phyloP scores from a whole-genome alignment of 2,888 invertebrate species.

The Phytoseiulus persimilis region DNA sequence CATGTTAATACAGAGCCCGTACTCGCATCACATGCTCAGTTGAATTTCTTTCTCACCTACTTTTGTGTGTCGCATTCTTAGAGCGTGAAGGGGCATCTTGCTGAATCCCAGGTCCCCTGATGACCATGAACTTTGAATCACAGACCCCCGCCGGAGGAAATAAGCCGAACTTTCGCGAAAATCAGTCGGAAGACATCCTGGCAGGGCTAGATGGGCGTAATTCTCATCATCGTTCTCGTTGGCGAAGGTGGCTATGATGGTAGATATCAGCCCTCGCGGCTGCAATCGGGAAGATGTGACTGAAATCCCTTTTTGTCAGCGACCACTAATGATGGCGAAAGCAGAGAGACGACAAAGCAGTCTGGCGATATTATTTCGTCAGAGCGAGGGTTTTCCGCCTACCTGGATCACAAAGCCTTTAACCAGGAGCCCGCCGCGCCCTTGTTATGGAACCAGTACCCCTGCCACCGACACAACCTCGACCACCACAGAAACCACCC shows the following conservation, averaged over 20 bases:
- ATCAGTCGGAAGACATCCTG: not conserved
- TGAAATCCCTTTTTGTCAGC: not conserved
- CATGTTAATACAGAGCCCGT: not conserved
- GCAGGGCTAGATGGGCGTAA: not conserved
- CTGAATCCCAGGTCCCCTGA: too few relatives aligned
- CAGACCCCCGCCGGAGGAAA: too few relatives aligned
- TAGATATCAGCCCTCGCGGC: not conserved
- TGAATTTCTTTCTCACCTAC: too few relatives aligned
- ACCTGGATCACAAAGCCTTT: conserved; percentile 35
- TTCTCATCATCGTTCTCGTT: not conserved
- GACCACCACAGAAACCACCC: not conserved
- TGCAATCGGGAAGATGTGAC: not conserved
- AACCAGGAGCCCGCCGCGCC: not conserved
- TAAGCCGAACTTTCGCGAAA: too few relatives aligned
- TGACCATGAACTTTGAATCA: too few relatives aligned
- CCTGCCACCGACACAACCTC: not conserved
- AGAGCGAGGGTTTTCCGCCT: conserved; percentile 28
- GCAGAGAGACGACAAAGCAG: not conserved
- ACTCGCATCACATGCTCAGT: not conserved
- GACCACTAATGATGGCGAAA: not conserved
- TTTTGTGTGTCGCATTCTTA: too few relatives aligned
- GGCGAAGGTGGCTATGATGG: not conserved
- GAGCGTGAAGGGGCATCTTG: too few relatives aligned
- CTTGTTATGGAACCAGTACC: not conserved
- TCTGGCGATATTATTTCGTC: not conserved